Evolutionary conservation across 1,140 invertebrate genomes (phyloP).

Genomic region (Panagrolaimus sp.): DNA sequence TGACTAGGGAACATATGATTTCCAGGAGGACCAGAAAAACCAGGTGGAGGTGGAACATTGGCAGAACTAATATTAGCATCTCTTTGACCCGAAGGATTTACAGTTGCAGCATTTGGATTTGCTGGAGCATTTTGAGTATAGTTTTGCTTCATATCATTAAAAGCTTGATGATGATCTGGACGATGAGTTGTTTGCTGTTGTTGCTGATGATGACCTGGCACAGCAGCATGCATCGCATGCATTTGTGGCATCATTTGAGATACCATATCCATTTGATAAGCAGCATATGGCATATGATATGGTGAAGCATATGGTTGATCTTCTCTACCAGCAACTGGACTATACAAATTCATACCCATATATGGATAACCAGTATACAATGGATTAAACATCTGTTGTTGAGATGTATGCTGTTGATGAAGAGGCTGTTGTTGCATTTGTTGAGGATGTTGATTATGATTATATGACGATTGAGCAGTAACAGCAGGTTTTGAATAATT

Average conservation of each 20-base stretch:
- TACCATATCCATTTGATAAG: neutral
- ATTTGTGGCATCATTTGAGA: neutral
- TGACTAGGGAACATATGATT: neutral
- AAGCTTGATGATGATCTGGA: neutral
- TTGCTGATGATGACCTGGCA: neutral
- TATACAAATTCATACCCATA: neutral
- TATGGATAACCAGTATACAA: slow-evolving; percentile 4
- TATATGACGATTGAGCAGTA: neutral
- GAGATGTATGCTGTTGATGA: slow-evolving; percentile 7
- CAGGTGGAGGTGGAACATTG: neutral
- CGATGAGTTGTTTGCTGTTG: neutral
- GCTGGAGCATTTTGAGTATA: neutral
- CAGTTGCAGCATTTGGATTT: neutral
- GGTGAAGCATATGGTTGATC: neutral
- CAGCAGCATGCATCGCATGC: too few species aligned
- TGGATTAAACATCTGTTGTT: slow-evolving; percentile 7
- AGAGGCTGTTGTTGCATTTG: neutral
- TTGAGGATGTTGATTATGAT: neutral
- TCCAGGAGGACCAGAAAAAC: neutral
- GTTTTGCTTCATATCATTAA: neutral
- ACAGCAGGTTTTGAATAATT: neutral
- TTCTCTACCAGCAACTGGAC: neutral
- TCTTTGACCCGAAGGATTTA: neutral
- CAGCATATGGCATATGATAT: neutral
- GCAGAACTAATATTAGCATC: neutral